Percentiles rank a stretch among this genome's conserved stretches.
These are phyloP conservation scores for Hippocampus comes DNA, from an alignment of 2,113 vertebrate species.

Conservation along the genomic window DNA sequence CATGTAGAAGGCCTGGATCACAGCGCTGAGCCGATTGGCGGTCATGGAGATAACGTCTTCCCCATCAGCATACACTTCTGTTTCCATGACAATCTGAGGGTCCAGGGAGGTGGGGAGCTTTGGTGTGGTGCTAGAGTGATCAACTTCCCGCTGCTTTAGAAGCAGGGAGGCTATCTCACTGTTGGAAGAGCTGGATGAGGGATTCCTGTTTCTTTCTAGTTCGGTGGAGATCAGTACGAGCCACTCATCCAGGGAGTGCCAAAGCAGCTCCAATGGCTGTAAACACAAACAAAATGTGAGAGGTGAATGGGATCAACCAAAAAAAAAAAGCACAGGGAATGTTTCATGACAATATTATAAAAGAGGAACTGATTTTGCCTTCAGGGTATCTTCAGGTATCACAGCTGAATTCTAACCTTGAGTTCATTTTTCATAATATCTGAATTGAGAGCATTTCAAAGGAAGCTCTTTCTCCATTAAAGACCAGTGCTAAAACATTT, in stretches of 20 bases:
- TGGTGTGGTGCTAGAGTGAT: conserved; percentile 26
- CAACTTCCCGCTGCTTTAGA: conserved; percentile 81
- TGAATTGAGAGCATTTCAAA: background rate
- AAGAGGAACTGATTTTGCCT: background rate
- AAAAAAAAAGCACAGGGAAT: background rate
- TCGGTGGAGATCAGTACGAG: conserved; percentile 94
- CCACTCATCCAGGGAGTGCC: conserved; percentile 98
- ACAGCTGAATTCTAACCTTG: background rate
- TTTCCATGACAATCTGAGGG: conserved; percentile 66
- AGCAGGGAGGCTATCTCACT: conserved; percentile 77
- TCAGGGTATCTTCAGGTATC: conserved; percentile 8
- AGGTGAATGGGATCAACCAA: background rate
- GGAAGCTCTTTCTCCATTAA: background rate
- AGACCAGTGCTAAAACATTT: background rate
- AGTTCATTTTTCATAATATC: background rate
- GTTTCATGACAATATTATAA: background rate
- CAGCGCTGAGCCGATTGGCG: conserved; percentile 92
- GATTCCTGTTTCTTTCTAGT: conserved; percentile 83
- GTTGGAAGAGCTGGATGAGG: conserved; percentile 59
- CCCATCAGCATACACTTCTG: conserved; percentile 80
- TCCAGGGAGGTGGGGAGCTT: conserved; percentile 42
- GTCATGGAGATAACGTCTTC: conserved; percentile 98
- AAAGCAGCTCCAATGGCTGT: conserved; percentile 92
- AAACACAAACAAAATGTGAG: conserved; percentile 19
- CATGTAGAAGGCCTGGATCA: conserved; percentile 98